Evolutionary conservation across 2,113 vertebrate species (phyloP), one percentile per base, ranked within the genome.

Genomic region (Sterrhoptilus dennistouni): DNA sequence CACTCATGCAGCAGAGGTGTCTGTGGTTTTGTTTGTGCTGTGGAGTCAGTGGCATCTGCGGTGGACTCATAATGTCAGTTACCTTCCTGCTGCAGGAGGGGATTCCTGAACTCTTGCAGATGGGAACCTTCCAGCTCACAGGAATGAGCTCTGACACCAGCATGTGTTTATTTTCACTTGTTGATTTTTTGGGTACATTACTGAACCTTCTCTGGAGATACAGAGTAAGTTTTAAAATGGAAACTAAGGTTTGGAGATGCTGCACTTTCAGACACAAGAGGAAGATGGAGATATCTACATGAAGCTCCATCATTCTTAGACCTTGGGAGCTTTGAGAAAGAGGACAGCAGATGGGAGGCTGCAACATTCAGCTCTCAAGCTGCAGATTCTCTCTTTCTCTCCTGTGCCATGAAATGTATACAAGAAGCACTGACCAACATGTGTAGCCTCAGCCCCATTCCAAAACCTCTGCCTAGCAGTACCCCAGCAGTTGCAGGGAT

Each of bases 391-490:
- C 59, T 63, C 49, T 71, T 42, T 47, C 53, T 21, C 9, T 64
- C 28, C 56, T 7, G 1, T 47, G 52, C 47, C 33, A 13, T 17
- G 49, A 56, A 60, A 59, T 2, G 27, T 22, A 27, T 19, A 13
- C 8, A n/a, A 57, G 57, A 33, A 6, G 4, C 4, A 8, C 56
- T 63, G 70, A 63, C 60, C 42, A 53, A 31, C 1, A 2, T 0
- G 0, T 5, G 42, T 2, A 38, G 45, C 50, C 65, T 45, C 65
- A 27, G 57, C 24, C 42, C 65, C 45, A 18, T 4, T 27, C 60
- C 0, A 0, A 83, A 22, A 33, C 14, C 54, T 13, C 31, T 36
- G 64, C 76, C 53, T 9, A 13, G 42, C 0, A 2, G 42, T 0
- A 2, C 17, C 53, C 33, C 54, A 65, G 77, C 36, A n/a, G 38